Conservation (phyloP, 2,797 vertebrate species). For the Malacoctenus gilli region DNA sequence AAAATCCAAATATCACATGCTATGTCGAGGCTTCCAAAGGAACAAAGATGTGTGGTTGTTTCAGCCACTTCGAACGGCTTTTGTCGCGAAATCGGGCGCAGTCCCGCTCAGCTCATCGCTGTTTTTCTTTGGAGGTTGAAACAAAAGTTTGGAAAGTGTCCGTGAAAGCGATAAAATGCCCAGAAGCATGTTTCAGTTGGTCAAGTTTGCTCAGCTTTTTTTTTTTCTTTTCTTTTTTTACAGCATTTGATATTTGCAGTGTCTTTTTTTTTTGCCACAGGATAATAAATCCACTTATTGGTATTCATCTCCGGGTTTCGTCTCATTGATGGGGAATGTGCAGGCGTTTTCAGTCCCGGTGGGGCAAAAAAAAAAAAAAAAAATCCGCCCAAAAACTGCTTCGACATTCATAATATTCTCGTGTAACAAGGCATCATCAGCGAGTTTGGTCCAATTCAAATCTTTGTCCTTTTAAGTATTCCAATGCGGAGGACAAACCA, state of each 20-base stretch:
- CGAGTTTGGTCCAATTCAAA: constrained; percentile 37
- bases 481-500: constrained; percentile 2
- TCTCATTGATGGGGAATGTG: constrained; percentile 22
- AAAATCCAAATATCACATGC: constrained; percentile 7
- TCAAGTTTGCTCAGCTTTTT: too few species aligned
- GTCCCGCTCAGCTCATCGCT: constrained; percentile 16
- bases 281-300: constrained; percentile 2
- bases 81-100: too few species aligned
- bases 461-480: constrained; percentile 24
- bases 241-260: constrained; percentile 11
- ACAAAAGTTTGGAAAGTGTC: constrained; percentile 16
- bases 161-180: constrained; percentile 49
- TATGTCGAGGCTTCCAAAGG: constrained; percentile 7
- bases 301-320: constrained; percentile 8
- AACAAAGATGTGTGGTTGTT: constrained; percentile 21
- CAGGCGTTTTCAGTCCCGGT: constrained; percentile 23
- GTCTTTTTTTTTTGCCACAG: constrained; percentile 10
- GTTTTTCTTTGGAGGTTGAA: constrained; percentile 59
- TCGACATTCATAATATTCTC: constrained; percentile 37
- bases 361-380: constrained; percentile 6
- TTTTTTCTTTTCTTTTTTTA: constrained; percentile 4
- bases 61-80: not conserved
- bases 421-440: constrained; percentile 56
- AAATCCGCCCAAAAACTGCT: constrained; percentile 21
- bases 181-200: constrained; percentile 6